Percentiles rank a stretch among this genome's conserved stretches.
Conservation (phyloP, 2,888 invertebrate species). For the Lepeophtheirus nordmannii region DNA sequence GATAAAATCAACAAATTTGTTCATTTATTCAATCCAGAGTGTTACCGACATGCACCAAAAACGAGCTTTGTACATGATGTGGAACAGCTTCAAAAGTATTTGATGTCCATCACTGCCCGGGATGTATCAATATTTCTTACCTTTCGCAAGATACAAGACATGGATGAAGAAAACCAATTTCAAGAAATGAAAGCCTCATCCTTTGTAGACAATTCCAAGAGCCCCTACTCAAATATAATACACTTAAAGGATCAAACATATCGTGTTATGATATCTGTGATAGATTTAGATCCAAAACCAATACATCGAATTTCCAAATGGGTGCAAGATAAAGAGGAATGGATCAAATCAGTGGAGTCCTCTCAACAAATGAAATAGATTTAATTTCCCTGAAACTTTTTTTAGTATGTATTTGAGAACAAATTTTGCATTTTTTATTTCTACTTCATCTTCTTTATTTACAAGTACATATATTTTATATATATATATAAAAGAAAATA, state of each 20-base stretch:
- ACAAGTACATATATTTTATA: no score
- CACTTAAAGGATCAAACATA: background rate
- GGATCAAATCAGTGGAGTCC: background rate
- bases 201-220: background rate
- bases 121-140: constrained; percentile 15
- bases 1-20: background rate
- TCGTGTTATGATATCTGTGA: constrained; percentile 18
- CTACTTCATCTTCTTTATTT: no score
- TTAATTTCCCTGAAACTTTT: no score
- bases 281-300: constrained; percentile 19
- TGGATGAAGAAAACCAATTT: background rate
- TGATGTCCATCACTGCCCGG: constrained; percentile 16
- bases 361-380: no score
- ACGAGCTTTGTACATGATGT: background rate
- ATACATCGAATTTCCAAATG: constrained; percentile 15
- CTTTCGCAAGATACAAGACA: constrained; percentile 9
- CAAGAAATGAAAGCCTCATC: background rate
- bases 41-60: background rate
- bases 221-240: background rate
- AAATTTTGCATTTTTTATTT: no score
- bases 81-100: constrained; percentile 1
- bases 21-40: background rate
- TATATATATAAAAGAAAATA: no score
- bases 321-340: constrained; percentile 12
- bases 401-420: no score